These are phyloP conservation scores for Chrysemys picta DNA, from an alignment of 2,113 vertebrate genomes.

Conservation along the genomic window DNA sequence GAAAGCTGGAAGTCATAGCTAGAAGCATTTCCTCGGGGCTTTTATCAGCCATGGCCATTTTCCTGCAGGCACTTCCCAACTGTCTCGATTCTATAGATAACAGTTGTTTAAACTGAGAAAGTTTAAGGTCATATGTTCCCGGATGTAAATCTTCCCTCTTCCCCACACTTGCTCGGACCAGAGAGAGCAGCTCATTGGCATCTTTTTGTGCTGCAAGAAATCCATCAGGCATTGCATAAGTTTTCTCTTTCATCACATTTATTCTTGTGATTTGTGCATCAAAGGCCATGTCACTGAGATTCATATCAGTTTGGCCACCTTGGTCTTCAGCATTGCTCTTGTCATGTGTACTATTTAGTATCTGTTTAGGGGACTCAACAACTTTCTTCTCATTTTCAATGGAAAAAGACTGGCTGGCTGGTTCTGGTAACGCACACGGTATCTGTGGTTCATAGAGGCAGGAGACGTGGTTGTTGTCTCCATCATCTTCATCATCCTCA, in stretches of 20 bases:
- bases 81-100: constrained; percentile 90
- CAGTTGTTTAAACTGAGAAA: constrained; percentile 87
- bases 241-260: constrained; percentile 89
- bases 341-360: constrained; percentile 65
- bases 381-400: constrained; percentile 53
- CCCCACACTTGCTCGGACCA: constrained; percentile 85
- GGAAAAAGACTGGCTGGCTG: constrained; percentile 9
- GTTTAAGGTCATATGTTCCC: constrained; percentile 81
- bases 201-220: constrained; percentile 91
- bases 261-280: constrained; percentile 83
- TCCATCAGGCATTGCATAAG: constrained; percentile 88
- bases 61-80: constrained; percentile 91
- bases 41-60: constrained; percentile 89
- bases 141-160: constrained; percentile 78
- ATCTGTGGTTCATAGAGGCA: constrained; percentile 65
- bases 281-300: constrained; percentile 82
- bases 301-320: constrained; percentile 66
- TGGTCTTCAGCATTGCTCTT: constrained; percentile 73
- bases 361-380: constrained; percentile 62
- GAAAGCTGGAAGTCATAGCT: constrained; percentile 95
- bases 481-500: constrained; percentile 88
- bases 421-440: constrained; percentile 41
- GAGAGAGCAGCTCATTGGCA: constrained; percentile 90
- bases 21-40: constrained; percentile 92
- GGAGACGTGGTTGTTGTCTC: constrained; percentile 68